Evolutionary conservation across 2,888 invertebrate species (phyloP).

Genomic region (Callinectes sapidus): DNA sequence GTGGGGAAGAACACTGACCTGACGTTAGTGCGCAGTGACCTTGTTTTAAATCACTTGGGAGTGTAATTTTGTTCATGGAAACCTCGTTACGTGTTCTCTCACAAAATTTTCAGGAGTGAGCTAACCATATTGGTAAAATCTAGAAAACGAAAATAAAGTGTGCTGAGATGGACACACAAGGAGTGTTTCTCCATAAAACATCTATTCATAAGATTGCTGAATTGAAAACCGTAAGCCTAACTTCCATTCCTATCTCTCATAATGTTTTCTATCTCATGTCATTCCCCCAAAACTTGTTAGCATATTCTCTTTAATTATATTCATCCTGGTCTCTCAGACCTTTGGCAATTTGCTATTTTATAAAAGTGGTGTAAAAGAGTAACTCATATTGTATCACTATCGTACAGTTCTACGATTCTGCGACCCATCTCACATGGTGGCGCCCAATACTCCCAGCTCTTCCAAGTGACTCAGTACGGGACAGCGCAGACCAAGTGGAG

Average conservation of each 20-base stretch:
- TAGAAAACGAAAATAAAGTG: background rate
- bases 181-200: background rate
- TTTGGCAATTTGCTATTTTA: too few species aligned
- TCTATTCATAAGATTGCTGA: too few species aligned
- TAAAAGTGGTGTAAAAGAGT: background rate
- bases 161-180: background rate
- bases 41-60: background rate
- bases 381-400: background rate
- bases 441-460: background rate
- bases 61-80: background rate
- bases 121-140: background rate
- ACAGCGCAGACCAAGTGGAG: background rate
- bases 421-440: background rate
- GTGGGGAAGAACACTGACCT: background rate
- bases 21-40: background rate
- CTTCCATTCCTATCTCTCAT: too few species aligned
- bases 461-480: background rate
- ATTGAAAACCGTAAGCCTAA: too few species aligned
- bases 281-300: too few species aligned
- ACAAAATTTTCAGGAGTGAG: background rate
- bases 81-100: background rate
- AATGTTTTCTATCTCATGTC: too few species aligned
- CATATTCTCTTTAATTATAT: too few species aligned
- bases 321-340: too few species aligned
- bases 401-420: background rate